Percentiles rank a stretch among this genome's conserved stretches.
Evolutionary conservation across 2,113 vertebrate genomes (phyloP).

Genomic region (Sminthopsis crassicaudata): DNA sequence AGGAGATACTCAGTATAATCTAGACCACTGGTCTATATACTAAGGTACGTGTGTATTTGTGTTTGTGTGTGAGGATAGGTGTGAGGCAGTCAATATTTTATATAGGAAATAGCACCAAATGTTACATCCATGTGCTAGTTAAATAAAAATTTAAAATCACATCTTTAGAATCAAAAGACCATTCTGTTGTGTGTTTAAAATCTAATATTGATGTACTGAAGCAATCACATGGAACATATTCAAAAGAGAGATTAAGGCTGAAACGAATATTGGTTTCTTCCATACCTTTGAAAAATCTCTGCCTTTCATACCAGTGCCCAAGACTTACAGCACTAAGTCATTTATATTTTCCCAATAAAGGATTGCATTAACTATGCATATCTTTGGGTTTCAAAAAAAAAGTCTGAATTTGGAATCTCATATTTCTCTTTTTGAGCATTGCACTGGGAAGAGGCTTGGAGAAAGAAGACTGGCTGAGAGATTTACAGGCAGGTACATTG

Average conservation of each 20-base stretch:
- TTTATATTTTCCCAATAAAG: neutral
- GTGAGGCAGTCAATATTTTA: neutral
- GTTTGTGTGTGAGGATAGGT: fast-evolving
- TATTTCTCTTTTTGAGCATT: neutral
- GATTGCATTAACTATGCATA: neutral
- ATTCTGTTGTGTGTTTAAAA: constrained; percentile 43
- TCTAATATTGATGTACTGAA: neutral
- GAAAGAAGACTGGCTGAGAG: constrained; percentile 21
- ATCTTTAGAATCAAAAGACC: constrained; percentile 60
- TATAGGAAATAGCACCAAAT: neutral
- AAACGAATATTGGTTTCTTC: neutral
- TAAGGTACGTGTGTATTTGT: fast-evolving
- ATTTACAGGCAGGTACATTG: fast-evolving
- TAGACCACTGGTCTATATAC: neutral
- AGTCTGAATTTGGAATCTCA: neutral
- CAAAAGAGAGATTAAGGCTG: neutral
- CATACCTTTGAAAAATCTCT: constrained; percentile 14
- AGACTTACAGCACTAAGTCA: neutral
- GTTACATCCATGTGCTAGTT: neutral
- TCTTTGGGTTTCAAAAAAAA: constrained; percentile 1
- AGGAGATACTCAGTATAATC: neutral
- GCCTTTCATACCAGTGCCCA: neutral
- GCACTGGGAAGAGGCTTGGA: constrained; percentile 36
- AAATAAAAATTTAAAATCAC: neutral
- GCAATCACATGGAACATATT: constrained; percentile 14